Evolutionary conservation across 2,888 invertebrate genomes (phyloP).

Genomic region (Aleiodes leptofemur): DNA sequence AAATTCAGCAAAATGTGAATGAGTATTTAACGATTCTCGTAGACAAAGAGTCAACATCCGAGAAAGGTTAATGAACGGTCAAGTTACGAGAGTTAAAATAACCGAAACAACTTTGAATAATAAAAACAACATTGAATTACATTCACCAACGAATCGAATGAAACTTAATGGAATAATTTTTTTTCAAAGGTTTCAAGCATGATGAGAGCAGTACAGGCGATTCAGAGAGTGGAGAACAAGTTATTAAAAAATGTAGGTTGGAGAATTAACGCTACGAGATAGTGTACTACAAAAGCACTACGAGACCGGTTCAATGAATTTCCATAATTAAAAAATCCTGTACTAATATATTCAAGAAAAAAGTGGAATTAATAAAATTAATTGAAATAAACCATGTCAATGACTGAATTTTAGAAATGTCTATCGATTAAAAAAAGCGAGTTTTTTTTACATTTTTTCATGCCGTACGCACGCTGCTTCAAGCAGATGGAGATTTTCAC

Average conservation of each 20-base stretch:
- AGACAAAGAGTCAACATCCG: conserved; percentile 43
- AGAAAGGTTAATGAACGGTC: conserved; percentile 52
- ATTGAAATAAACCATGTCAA: too few species aligned
- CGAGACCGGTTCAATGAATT: conserved; percentile 36
- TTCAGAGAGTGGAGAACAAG: too few species aligned
- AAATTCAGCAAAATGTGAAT: conserved; percentile 64
- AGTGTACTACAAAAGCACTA: too few species aligned
- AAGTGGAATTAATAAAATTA: conserved; percentile 2
- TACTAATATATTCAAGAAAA: neutral
- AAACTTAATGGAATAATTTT: neutral
- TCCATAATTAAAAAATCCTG: conserved; percentile 16
- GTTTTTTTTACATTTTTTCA: too few species aligned
- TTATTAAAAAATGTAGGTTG: too few species aligned
- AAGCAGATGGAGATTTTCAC: neutral
- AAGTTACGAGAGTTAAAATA: conserved; percentile 20
- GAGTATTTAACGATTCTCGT: conserved; percentile 66
- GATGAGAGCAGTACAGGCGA: too few species aligned
- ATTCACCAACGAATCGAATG: conserved; percentile 9
- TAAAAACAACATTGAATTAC: conserved; percentile 33
- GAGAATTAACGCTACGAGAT: too few species aligned
- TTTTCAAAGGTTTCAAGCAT: too few species aligned
- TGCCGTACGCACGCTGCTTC: too few species aligned
- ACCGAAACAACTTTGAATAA: conserved; percentile 37
- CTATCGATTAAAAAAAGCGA: too few species aligned
- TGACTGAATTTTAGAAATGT: too few species aligned